A percentile compares a stretch with the other conserved stretches of the same genome.
phyloP scores from a whole-genome alignment of 2,113 vertebrate genomes.

The Psammodynastes pulverulentus region DNA sequence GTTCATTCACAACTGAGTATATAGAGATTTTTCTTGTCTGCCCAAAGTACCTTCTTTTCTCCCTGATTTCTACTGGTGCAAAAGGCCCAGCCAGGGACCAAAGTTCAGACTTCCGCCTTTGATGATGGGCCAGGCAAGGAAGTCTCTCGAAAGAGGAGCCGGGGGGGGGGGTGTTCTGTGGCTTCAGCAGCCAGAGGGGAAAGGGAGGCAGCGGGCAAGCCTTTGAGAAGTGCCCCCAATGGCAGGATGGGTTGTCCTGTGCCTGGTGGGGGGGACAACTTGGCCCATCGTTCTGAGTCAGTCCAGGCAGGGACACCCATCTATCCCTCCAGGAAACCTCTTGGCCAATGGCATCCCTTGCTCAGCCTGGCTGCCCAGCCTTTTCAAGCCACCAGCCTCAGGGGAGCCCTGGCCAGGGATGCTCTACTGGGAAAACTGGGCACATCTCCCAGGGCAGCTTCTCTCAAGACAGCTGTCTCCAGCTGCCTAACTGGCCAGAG shows the following conservation, averaged over 20 bases:
- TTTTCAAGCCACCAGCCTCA: not conserved
- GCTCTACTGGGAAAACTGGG: not conserved
- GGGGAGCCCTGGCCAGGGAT: not conserved
- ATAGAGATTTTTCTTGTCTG: fast-evolving
- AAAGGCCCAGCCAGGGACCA: conserved; percentile 1
- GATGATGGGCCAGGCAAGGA: not conserved
- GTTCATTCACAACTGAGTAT: fast-evolving
- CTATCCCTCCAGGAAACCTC: not conserved
- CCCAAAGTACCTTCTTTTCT: not conserved
- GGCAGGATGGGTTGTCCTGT: not conserved
- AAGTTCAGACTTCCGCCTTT: not conserved
- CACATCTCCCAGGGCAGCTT: not conserved
- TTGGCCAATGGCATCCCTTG: not conserved
- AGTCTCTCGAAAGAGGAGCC: no score
- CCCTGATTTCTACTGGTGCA: not conserved
- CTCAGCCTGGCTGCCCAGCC: not conserved
- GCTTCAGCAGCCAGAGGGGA: not conserved
- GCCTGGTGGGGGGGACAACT: not conserved
- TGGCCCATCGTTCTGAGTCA: not conserved
- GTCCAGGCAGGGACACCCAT: not conserved
- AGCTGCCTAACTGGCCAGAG: conserved; percentile 48
- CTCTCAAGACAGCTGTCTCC: conserved; percentile 36
- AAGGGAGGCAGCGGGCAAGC: not conserved
- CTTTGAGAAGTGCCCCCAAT: not conserved
- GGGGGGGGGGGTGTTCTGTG: not conserved